These are phyloP conservation scores for Agrochola lychnidis DNA, from an alignment of 2,888 invertebrate species.

Conservation along the genomic window DNA sequence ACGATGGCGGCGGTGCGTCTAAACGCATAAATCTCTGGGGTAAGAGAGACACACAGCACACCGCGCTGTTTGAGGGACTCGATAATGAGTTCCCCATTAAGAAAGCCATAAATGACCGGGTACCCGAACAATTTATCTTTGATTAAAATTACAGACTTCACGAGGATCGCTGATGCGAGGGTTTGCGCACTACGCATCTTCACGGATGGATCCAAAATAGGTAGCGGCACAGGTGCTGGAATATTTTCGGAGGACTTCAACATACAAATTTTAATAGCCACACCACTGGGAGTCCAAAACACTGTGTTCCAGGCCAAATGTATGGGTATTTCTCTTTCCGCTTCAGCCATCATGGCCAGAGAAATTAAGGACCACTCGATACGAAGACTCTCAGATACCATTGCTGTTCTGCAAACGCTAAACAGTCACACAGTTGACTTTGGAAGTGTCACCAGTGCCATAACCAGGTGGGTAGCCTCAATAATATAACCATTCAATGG, in stretches of 20 bases:
- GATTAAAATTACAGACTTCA: background rate
- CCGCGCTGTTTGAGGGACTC: no score
- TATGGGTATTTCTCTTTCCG: background rate
- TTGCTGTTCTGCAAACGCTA: background rate
- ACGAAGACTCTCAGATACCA: background rate
- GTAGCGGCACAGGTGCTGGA: background rate
- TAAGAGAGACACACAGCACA: no score
- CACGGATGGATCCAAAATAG: background rate
- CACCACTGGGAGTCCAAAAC: background rate
- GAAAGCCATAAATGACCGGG: no score
- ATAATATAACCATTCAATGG: background rate
- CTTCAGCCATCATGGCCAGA: background rate
- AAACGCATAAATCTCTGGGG: no score
- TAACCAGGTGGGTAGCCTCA: background rate
- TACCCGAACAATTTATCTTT: background rate
- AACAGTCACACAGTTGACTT: background rate
- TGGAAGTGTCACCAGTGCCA: background rate
- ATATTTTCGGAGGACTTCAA: background rate
- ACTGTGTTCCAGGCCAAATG: background rate
- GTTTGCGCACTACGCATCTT: background rate
- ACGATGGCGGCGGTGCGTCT: no score
- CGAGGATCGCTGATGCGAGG: background rate
- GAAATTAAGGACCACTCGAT: background rate
- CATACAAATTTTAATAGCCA: background rate
- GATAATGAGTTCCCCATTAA: no score